phyloP scores from a whole-genome alignment of 2,113 vertebrate genomes.

The Tychaedon coryphoeus region DNA sequence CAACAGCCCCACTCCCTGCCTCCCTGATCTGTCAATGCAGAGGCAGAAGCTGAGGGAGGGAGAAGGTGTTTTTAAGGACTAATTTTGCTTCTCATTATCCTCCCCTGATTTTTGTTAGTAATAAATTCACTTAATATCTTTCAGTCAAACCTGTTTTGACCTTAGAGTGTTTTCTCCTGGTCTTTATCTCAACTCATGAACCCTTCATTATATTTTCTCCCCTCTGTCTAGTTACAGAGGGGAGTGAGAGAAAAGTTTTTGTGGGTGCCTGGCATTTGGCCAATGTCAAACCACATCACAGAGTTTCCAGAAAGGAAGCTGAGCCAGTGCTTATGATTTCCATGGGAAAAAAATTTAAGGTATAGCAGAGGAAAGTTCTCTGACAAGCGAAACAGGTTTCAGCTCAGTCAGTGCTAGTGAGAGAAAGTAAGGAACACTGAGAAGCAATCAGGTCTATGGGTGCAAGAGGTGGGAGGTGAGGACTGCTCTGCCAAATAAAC shows the following conservation, averaged over 20 bases:
- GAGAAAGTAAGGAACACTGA: background rate
- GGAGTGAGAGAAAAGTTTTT: background rate
- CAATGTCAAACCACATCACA: background rate
- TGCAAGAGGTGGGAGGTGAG: background rate
- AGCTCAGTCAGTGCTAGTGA: background rate
- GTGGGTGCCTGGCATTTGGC: background rate
- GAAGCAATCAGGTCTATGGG: background rate
- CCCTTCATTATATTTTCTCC: background rate
- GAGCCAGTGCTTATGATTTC: background rate
- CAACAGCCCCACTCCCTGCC: background rate
- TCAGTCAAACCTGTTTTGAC: background rate
- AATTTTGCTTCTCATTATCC: background rate
- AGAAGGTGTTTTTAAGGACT: background rate
- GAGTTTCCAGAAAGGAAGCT: background rate
- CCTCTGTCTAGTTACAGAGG: background rate
- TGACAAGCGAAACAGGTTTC: background rate
- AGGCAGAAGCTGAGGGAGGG: no score
- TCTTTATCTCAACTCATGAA: background rate
- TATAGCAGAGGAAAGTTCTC: background rate
- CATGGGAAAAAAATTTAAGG: background rate
- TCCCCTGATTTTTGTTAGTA: background rate
- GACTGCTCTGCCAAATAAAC: background rate
- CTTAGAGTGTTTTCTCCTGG: background rate
- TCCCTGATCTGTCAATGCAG: rapidly evolving
- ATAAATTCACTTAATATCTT: background rate